Conservation (phyloP, 2,113 vertebrate species). For the Rhinoptilus africanus region DNA sequence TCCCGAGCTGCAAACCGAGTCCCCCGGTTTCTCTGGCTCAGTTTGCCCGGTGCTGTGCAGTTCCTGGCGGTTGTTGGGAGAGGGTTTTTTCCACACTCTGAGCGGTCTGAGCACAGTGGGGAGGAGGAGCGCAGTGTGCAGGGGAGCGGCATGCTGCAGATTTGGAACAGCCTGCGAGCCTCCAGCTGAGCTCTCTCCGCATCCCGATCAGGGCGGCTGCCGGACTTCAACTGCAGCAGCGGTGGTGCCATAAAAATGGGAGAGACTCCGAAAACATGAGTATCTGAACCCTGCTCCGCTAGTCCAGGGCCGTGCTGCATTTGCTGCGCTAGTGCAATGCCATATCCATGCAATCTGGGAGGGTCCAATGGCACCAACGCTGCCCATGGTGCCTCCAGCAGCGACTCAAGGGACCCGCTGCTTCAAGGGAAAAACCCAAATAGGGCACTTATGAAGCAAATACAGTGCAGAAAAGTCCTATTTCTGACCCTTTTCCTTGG, state of each 20-base stretch:
- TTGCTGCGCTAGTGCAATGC: neutral
- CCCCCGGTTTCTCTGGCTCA: neutral
- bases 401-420: too few species aligned
- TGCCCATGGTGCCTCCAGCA: neutral
- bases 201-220: neutral
- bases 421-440: neutral
- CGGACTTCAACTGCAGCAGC: neutral
- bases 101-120: fast-evolving
- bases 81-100: neutral
- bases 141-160: neutral
- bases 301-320: neutral
- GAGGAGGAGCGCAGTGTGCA: neutral
- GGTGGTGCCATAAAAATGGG: fast-evolving
- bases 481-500: neutral
- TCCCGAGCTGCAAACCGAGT: neutral
- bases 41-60: neutral
- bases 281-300: neutral
- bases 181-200: neutral
- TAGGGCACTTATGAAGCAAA: neutral
- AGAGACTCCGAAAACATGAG: neutral
- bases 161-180: neutral
- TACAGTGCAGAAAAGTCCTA: neutral
- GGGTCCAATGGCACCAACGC: fast-evolving
- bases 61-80: neutral
- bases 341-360: neutral